Evolutionary conservation across 2,113 vertebrate genomes (phyloP), one percentile per base, ranked within the genome.

Genomic region (Brachyistius frenatus): DNA sequence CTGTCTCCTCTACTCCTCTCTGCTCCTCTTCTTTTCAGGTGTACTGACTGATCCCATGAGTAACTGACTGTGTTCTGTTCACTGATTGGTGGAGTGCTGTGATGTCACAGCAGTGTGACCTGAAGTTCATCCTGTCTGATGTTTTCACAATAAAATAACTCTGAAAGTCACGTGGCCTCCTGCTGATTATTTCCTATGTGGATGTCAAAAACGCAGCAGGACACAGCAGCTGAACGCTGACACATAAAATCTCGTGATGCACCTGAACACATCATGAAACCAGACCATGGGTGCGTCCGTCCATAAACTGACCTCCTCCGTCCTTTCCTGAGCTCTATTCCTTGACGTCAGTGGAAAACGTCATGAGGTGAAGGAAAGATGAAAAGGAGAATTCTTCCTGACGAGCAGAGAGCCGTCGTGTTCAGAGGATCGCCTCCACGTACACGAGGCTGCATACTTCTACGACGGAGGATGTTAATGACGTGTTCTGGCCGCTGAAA

Each of bases 101-200:
- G 15, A 50, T 74, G 44, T 65, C 55, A 1, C 70, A 71, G 76
- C 75, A 69, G 81, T 33, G 11, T 49, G 31, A 77, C 66, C 78
- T 46, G 46, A 32, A 30, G 52, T 85, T 84, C 82, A 81, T 89
- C 68, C 75, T 75, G 78, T 89, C 84, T 79, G 61, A 86, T 74
- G 76, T 83, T 92, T 91, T 88, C 73, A 90, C 86, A 91, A 91
- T 91, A 91, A 90, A 91, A 86, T 64, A 33, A 83, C 61, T 73
- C 68, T 85, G 78, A 91, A 88, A 80, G 47, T 41, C 68, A 39
- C 57, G 33, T 16, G 1, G 61, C 13, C 53, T 78, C 49, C 1
- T 10, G 1, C 56, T 44, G 14, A 7, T 72, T 68, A 5, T 80
- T 71, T 66, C 37, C 11, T 13, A 50, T 56, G 66, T 37, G 30